These are phyloP conservation scores for Lasioglossum baleicum DNA, from an alignment of 1,140 invertebrate species.

Conservation along the genomic window DNA sequence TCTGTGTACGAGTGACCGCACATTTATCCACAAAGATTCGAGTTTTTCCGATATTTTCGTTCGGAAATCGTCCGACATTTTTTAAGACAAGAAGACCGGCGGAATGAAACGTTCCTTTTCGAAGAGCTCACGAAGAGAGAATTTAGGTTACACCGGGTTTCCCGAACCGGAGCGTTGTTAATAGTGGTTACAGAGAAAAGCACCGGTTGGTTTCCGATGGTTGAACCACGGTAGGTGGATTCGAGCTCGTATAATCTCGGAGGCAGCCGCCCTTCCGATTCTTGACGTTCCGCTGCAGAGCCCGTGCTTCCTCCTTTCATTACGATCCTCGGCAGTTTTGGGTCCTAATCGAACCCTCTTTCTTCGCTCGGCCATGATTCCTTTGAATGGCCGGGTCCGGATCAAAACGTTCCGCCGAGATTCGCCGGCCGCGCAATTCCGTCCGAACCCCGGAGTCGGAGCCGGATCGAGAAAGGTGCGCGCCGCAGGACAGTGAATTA, in stretches of 20 bases:
- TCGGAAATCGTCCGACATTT: too few relatives aligned
- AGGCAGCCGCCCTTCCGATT: constrained; percentile 52
- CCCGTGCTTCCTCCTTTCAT: constrained; percentile 50
- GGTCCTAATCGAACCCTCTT: constrained; percentile 30
- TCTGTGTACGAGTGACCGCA: too few relatives aligned
- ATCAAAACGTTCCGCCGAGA: constrained; percentile 34
- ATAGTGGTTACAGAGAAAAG: constrained; percentile 19
- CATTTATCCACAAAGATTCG: too few relatives aligned
- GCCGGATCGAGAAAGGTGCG: not conserved
- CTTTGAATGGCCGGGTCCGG: constrained; percentile 30
- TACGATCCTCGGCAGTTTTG: constrained; percentile 55
- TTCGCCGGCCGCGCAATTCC: constrained; percentile 3
- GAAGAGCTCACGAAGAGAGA: not conserved
- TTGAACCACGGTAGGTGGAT: not conserved
- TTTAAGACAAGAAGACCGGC: too few relatives aligned
- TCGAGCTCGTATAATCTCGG: constrained; percentile 43
- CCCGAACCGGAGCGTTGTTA: constrained; percentile 9
- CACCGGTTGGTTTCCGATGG: constrained; percentile 20
- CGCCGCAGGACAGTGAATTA: constrained; percentile 30
- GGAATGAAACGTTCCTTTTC: not conserved
- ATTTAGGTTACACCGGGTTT: constrained; percentile 15
- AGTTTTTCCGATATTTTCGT: too few relatives aligned
- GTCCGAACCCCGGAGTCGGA: too few relatives aligned
- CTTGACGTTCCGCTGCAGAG: constrained; percentile 37
- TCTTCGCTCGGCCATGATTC: constrained; percentile 12